Evolutionary conservation across 1,140 invertebrate genomes (phyloP).

Genomic region (Eulimnadia texana): DNA sequence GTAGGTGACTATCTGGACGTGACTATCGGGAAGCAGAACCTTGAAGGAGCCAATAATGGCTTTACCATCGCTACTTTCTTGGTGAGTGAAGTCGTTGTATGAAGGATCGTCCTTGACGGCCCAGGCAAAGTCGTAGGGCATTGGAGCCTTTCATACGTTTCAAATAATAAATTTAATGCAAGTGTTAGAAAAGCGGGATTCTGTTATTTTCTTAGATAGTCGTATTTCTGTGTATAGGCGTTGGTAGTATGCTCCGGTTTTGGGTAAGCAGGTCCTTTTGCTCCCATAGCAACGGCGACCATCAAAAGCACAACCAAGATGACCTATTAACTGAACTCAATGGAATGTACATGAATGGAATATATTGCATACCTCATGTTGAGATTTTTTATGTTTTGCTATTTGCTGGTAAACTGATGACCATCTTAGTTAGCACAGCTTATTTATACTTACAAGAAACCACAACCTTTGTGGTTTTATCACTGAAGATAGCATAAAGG

Average conservation of each 20-base stretch:
- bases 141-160: constrained; percentile 2
- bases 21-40: constrained; percentile 17
- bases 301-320: not conserved
- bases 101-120: constrained; percentile 23
- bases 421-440: not conserved
- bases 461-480: no score
- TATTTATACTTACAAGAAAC: no score
- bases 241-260: not conserved
- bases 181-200: not conserved
- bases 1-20: constrained; percentile 17
- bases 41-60: constrained; percentile 12
- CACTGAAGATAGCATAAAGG: no score
- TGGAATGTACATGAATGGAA: not conserved
- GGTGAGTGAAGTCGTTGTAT: constrained; percentile 21
- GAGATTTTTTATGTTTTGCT: not conserved
- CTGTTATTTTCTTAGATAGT: not conserved
- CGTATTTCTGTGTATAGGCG: not conserved
- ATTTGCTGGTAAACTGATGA: not conserved
- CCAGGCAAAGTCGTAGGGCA: constrained; percentile 24
- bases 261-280: not conserved
- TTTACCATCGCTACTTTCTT: constrained; percentile 22
- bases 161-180: not conserved
- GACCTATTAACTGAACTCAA: not conserved
- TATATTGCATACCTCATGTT: no score
- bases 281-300: not conserved